Base-by-base conservation (phyloP, 2,888 invertebrate species). In the Cancer borealis region DNA sequence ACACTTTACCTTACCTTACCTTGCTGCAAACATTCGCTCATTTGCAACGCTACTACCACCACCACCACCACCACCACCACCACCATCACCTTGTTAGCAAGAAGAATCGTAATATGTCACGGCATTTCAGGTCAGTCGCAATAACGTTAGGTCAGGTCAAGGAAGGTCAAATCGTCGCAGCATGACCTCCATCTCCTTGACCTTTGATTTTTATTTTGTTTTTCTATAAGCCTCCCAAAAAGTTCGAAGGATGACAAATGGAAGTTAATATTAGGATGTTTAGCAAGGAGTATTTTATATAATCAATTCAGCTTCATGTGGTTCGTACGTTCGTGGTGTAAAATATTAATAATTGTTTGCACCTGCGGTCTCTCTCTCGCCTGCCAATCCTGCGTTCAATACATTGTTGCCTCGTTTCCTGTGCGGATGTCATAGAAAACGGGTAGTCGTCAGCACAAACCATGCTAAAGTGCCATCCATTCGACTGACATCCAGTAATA, bases 341-440 rank as follows among this genome's bases (percentile, higher is more conserved):
- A 66, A 66, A 66, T 66, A 66, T 66, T 66, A 66, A 66, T 66
- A 66, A 66, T n/a, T 66, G 66, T 66, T 66, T 66, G 66, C 66
- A 66, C 66, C n/a, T 66, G 66, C 66, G n/a, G 66, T 66, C n/a
- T 66, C 66, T 66, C 66, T n/a, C 66, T 14, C 66, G 66, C 66
- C 66, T n/a, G 66, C 66, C 66, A 66, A 66, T 66, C n/a, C 66
- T 66, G 6, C 17, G 66, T 66, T 66, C 66, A 66, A 66, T 66
- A 66, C 66, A 66, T n/a, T 66, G 21, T n/a, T 66, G 66, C 21
- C 66, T n/a, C 66, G 66, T 66, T 66, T 66, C n/a, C 66, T 66
- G 66, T 66, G 66, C 54, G n/a, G 66, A 21, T n/a, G 66, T 66
- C 66, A 66, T 66, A n/a, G 66, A n/a, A 66, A 66, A n/a, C 66